Conservation (phyloP, 1,140 invertebrate species). For the Drosophila cardini region DNA sequence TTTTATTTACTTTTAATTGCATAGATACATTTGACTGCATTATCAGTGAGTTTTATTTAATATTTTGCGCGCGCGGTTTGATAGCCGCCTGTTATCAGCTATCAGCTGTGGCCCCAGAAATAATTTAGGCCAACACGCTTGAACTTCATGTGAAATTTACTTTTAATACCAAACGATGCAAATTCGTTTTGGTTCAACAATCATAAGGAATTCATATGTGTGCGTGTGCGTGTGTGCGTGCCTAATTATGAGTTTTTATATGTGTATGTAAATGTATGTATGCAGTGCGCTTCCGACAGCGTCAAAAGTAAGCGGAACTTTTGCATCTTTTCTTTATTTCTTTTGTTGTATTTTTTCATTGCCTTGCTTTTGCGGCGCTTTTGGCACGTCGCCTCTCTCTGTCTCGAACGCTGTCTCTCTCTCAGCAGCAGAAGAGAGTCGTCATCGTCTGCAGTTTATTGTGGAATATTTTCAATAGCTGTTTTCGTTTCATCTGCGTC, state of each 20-base stretch:
- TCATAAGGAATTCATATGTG: not conserved
- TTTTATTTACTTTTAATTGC: conserved; percentile 26
- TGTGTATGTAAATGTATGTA: conserved; percentile 8
- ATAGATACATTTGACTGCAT: conserved; percentile 17
- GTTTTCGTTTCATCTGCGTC: conserved; percentile 7
- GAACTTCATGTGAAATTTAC: conserved; percentile 7
- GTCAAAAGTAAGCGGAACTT: conserved; percentile 22
- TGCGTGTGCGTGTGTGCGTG: conserved; percentile 21
- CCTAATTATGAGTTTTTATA: conserved; percentile 41
- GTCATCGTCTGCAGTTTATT: conserved; percentile 27
- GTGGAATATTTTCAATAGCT: conserved; percentile 41
- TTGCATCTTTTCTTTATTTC: conserved; percentile 8
- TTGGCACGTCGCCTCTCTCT: conserved; percentile 31
- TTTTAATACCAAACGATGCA: conserved; percentile 6
- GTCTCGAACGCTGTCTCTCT: too few relatives aligned
- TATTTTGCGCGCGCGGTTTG: too few relatives aligned
- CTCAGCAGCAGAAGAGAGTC: not conserved
- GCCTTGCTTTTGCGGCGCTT: conserved; percentile 13
- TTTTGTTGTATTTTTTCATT: too few relatives aligned
- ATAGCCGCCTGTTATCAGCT: conserved; percentile 12
- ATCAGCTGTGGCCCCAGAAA: conserved; percentile 12
- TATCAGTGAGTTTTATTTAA: too few relatives aligned
- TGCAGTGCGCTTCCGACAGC: not conserved
- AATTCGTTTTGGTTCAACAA: conserved; percentile 21
- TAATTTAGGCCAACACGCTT: not conserved